Base-by-base conservation (phyloP, 2,797 vertebrate species). In the Hippoglossus hippoglossus region DNA sequence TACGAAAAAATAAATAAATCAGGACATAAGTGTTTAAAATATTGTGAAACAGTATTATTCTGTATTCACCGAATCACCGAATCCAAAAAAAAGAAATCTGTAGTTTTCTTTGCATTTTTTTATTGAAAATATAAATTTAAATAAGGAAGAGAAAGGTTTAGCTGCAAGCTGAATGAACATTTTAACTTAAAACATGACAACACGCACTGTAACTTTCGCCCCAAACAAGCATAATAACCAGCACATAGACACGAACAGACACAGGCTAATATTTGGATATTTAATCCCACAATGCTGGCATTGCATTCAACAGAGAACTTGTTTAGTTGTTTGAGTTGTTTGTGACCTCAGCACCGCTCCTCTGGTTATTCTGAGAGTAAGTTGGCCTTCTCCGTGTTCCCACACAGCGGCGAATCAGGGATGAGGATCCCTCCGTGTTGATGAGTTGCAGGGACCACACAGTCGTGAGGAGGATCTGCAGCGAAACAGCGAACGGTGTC, bases 71-170 rank as follows among this genome's bases (percentile, higher is more conserved):
- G n/a, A n/a, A 13, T 22, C n/a, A 13, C 36, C 36, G 9, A 12
- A 39, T 39, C 36, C 4, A 10, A 1, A 55, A 57, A 6, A 5
- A 44, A 39, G 15, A 52, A 28, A 24, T 13, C 2, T 3, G 13
- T 1, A 67, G 5, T 36, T 71, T 50, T 36, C 1, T 58, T 68
- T 7, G 13, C 0, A 1, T 53, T 74, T 87, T 51, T 84, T 86
- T 76, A 89, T 81, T 82, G 49, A 87, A 88, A 89, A 89, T 81
- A 90, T 1, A 77, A 4, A 34, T 73, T 77, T 75, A 55, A 56
- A 65, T 41, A 63, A 1, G 4, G 22, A 72, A 0, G 0, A 2
- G 0, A 78, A 60, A 9, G 13, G 4, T 58, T 74, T 71, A 80
- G 70, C 77, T 77, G 72, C 49, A 70, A 67, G 41, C 41, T 66